Evolutionary conservation across 2,888 invertebrate genomes (phyloP), one percentile per base, ranked within the genome.

Genomic region (Pinctada fucata): DNA sequence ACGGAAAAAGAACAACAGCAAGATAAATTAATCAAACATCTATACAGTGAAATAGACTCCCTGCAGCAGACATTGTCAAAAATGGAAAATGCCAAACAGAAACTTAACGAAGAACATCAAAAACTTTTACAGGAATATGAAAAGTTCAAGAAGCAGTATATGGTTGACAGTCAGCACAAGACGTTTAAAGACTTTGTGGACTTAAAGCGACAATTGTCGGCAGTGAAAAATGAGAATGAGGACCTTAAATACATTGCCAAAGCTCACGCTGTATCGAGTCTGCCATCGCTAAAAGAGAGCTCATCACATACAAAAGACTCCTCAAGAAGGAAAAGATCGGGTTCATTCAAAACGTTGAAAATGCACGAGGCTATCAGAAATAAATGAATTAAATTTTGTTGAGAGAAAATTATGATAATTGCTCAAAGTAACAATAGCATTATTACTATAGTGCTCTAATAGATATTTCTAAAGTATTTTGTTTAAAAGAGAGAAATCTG

Each of bases 111-210:
- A 3, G 88, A 90, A 66, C 86, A 89, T 64, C 84, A 88, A 13
- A 84, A 82, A 71, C 74, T 90, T 6, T 67, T 82, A 4, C 77
- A 77, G 6, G 90, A 90, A 68, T 76, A 89, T 8, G 82, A 87
- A 47, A 74, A 83, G 16, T 70, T 89, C 67, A 83, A 83, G 73
- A 86, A 85, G 76, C 82, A 85, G 66, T 80, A 84, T 13, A 71
- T 82, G 2, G 75, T 77, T 45, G 85, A 86, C 65, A 82, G 83
- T 6, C 86, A 88, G 66, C 85, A 85, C 47, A 84, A 88, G 52
- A 86, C 86, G 8, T 91, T 91, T 81, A 86, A 87, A 76, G 90
- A 91, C 13, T 91, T 89, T 84, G 90, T 91, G 45, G 83, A 84
- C 49, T 58, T 91, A 49, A 91, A 91, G 80, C 76, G 91, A 63